Conservation (phyloP, 2,888 invertebrate species). For the Graphium colonna region DNA sequence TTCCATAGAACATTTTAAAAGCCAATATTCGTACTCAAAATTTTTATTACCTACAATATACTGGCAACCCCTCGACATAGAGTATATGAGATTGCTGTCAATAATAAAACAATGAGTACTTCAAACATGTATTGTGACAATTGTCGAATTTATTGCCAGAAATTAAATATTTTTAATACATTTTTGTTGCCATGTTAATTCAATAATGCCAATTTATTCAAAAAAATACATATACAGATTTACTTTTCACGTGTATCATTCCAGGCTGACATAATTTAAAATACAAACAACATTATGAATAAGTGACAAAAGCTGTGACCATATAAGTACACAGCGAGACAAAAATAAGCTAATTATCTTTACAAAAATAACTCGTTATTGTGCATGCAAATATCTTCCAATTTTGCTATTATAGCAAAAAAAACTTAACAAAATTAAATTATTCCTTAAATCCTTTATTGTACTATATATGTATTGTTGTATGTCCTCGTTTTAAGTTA, state of each 20-base stretch:
- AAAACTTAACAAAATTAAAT: too few relatives aligned
- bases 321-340: slow-evolving; percentile 55
- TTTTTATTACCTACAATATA: slow-evolving; percentile 8
- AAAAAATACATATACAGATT: not conserved
- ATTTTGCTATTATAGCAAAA: slow-evolving; percentile 19
- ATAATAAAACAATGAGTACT: slow-evolving; percentile 14
- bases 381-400: slow-evolving; percentile 40
- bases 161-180: slow-evolving; percentile 1
- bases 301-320: slow-evolving; percentile 58
- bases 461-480: not conserved
- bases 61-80: not conserved
- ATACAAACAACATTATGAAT: slow-evolving; percentile 62
- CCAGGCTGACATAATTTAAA: slow-evolving; percentile 48
- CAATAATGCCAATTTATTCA: not conserved
- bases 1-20: not conserved
- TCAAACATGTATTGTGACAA: not conserved
- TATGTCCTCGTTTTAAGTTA: too few relatives aligned
- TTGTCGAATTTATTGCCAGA: slow-evolving; percentile 29
- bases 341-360: slow-evolving; percentile 58
- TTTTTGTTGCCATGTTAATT: not conserved
- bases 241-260: not conserved
- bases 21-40: not conserved
- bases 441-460: not conserved
- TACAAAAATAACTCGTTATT: slow-evolving; percentile 56
- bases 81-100: not conserved